These are phyloP conservation scores for Drosophila mettleri DNA, from an alignment of 2,888 invertebrate genomes.

Conservation along the genomic window DNA sequence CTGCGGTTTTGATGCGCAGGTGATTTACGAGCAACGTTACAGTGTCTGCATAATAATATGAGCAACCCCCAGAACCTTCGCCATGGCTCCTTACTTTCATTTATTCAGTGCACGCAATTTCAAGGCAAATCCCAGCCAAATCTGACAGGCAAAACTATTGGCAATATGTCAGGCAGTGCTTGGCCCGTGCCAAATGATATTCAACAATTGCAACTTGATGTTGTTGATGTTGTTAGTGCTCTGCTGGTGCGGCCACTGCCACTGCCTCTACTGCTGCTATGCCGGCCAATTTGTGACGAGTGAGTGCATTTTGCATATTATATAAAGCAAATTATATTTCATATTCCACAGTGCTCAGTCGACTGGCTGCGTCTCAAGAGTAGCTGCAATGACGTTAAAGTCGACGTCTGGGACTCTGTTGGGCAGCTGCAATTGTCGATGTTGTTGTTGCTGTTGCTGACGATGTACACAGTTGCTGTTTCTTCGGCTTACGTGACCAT, in stretches of 20 bases:
- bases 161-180: conserved; percentile 43
- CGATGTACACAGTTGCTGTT: neutral
- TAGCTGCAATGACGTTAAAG: conserved; percentile 41
- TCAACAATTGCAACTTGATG: conserved; percentile 55
- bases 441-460: conserved; percentile 3
- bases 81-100: conserved; percentile 31
- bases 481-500: conserved; percentile 60
- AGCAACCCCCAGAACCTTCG: conserved; percentile 7
- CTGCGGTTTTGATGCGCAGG: conserved; percentile 62
- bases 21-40: conserved; percentile 68
- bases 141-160: conserved; percentile 47
- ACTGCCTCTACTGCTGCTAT: conserved; percentile 21
- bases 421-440: conserved; percentile 21
- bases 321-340: conserved; percentile 76
- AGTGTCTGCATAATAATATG: conserved; percentile 77
- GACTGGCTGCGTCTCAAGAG: conserved; percentile 65
- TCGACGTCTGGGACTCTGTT: conserved; percentile 31
- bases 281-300: conserved; percentile 71
- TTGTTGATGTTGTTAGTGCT: conserved; percentile 21
- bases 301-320: conserved; percentile 65
- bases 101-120: conserved; percentile 59
- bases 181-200: conserved; percentile 42
- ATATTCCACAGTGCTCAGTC: conserved; percentile 57
- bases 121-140: conserved; percentile 55
- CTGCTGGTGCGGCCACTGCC: conserved; percentile 21